Evolutionary conservation across 2,797 vertebrate species (phyloP).

Genomic region (Telmatherina bonti): DNA sequence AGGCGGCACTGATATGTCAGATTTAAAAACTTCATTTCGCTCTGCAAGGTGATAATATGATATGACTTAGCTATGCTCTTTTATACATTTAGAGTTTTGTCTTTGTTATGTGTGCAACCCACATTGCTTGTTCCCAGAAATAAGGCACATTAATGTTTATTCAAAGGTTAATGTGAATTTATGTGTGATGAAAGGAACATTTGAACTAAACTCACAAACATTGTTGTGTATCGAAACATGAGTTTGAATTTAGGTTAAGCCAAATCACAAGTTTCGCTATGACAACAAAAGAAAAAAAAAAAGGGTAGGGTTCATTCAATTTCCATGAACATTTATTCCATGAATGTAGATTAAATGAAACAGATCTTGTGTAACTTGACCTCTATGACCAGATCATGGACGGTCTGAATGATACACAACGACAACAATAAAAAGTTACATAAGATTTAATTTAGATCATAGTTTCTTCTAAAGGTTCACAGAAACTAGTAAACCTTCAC

Average conservation of each 20-base stretch:
- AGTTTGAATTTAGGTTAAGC: conserved; percentile 43
- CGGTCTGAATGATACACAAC: conserved; percentile 27
- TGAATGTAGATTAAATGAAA: conserved; percentile 65
- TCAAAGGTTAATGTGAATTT: not conserved
- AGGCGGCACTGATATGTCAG: not conserved
- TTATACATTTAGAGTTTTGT: not conserved
- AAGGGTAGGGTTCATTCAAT: conserved; percentile 45
- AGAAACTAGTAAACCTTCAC: not conserved
- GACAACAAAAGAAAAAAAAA: conserved; percentile 37
- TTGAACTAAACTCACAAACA: conserved; percentile 5
- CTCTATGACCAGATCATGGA: conserved; percentile 31
- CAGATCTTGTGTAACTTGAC: conserved; percentile 52
- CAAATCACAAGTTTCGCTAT: conserved; percentile 55
- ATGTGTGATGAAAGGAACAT: not conserved
- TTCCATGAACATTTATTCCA: conserved; percentile 67
- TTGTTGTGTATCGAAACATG: conserved; percentile 20
- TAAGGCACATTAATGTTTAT: not conserved
- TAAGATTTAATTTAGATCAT: not conserved
- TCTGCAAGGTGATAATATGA: not conserved
- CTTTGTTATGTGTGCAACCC: not conserved
- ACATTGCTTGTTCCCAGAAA: not conserved
- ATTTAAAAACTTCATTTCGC: not conserved
- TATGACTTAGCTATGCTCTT: not conserved
- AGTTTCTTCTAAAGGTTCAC: not conserved
- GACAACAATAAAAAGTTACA: conserved; percentile 35